Evolutionary conservation across 2,888 invertebrate species (phyloP), one percentile per base, ranked within the genome.

Genomic region (Lobophora halterata): DNA sequence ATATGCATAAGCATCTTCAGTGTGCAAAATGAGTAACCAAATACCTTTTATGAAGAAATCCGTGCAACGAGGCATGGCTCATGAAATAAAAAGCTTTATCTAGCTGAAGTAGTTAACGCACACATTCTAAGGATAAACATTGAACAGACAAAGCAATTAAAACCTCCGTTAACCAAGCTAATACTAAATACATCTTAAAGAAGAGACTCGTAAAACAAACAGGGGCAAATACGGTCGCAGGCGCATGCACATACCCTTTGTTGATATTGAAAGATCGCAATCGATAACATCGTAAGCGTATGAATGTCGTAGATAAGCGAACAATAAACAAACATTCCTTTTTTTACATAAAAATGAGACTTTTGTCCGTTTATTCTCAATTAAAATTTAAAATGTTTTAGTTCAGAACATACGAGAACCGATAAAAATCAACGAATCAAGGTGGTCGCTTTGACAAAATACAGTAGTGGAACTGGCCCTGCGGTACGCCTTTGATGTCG

Each of bases 81-180:
- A 25, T 13, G 11, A 40, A 34, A 29, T 30, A 36, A 11, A 25
- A 38, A 43, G 33, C 33, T 30, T 26, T 24, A 44, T 28, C 39
- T 30, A 21, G 21, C 28, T 28, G 18, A 39, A 62, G 57, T 52
- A 58, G 47, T 53, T 49, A 46, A 52, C 50, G 55, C 61, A 60
- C 56, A 63, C 52, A 58, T 48, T n/a, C n/a, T 55, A 58, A 65
- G 58, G 58, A 54, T 65, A 69, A 73, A 78, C 69, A 72, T 61
- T 59, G 65, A 71, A 55, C 71, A 68, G 69, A 55, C 66, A 64
- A 65, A 68, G 75, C 66, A 77, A 78, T 79, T 71, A 79, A 79
- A 74, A 55, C 55, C 63, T 68, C 78, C 70, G 79, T 73, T 79
- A 79, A 72, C 65, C 69, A 49, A 55, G 60, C 61, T 59, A 58